Percentiles rank a stretch among this genome's conserved stretches.
Conservation (phyloP, 1,140 invertebrate species). For the Lucilia cuprina region DNA sequence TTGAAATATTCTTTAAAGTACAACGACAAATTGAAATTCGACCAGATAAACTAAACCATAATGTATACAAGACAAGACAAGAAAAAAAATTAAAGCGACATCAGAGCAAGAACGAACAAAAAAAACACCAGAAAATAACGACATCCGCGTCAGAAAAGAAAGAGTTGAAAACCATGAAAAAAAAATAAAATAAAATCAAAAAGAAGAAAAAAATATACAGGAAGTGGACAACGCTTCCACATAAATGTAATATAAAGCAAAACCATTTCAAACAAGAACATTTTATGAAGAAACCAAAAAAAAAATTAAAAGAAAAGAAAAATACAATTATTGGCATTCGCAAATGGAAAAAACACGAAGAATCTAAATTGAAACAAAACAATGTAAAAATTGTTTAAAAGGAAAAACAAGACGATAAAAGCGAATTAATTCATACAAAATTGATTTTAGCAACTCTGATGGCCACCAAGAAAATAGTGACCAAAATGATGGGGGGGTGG, state of each 20-base stretch:
- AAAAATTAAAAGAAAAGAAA: neutral
- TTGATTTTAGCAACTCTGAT: too few relatives aligned
- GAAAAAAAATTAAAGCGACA: neutral
- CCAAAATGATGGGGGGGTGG: too few relatives aligned
- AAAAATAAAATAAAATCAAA: neutral
- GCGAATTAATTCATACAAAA: too few relatives aligned
- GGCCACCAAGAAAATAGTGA: too few relatives aligned
- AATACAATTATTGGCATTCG: neutral
- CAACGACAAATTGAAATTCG: constrained; percentile 14
- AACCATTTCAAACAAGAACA: neutral
- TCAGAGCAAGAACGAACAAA: neutral
- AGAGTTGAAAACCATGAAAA: neutral
- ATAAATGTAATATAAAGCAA: neutral
- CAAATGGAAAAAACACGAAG: too few relatives aligned
- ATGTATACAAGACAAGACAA: neutral
- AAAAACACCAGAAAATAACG: neutral
- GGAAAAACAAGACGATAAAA: too few relatives aligned
- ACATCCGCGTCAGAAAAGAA: constrained; percentile 14
- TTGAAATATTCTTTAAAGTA: neutral
- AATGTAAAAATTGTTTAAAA: too few relatives aligned
- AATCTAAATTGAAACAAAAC: too few relatives aligned
- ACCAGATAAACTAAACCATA: neutral
- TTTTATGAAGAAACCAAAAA: neutral
- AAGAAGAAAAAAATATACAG: neutral
- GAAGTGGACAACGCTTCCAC: constrained; percentile 1